These are phyloP conservation scores for Buteo buteo DNA, from an alignment of 2,113 vertebrate species.

Conservation along the genomic window DNA sequence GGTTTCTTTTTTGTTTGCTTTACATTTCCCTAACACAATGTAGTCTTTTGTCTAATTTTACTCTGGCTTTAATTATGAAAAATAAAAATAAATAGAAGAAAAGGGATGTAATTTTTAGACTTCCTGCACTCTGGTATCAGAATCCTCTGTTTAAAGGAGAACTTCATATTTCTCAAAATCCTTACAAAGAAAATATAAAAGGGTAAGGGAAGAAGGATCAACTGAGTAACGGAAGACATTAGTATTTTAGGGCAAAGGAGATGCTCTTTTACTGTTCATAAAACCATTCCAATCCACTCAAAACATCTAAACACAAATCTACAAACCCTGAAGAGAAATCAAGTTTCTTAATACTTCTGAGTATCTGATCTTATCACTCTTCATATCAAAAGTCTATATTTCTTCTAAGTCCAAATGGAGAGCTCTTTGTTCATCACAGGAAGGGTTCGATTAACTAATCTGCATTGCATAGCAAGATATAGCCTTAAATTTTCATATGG, in stretches of 20 bases:
- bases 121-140: neutral
- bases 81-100: neutral
- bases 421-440: neutral
- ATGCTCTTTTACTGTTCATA: neutral
- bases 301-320: neutral
- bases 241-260: neutral
- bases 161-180: neutral
- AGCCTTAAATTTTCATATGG: neutral
- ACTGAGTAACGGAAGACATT: neutral
- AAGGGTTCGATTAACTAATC: neutral
- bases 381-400: neutral
- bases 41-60: conserved; percentile 16
- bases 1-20: neutral
- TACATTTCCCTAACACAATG: neutral
- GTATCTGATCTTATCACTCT: neutral
- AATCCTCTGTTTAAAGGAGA: neutral
- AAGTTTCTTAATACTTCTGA: neutral
- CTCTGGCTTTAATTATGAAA: neutral
- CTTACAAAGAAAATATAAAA: neutral
- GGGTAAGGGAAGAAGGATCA: neutral
- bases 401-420: neutral
- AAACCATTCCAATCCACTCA: neutral
- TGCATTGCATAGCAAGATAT: neutral
- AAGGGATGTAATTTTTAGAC: neutral
- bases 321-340: neutral